Conservation (phyloP, 2,113 vertebrate genomes). For the Calidris pygmaea region DNA sequence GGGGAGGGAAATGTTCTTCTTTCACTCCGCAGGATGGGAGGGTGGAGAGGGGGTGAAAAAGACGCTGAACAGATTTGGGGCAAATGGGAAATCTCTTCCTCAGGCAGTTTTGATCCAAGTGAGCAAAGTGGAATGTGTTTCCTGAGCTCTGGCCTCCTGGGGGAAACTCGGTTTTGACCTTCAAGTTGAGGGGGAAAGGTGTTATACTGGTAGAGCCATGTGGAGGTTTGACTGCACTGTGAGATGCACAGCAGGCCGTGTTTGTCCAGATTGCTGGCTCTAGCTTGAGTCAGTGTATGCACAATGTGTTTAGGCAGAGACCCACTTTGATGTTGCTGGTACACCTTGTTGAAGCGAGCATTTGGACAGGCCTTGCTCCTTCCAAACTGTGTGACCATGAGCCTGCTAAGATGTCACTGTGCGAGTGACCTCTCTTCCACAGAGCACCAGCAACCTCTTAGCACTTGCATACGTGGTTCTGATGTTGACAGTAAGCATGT, state of each 20-base stretch:
- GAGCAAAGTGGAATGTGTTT: neutral
- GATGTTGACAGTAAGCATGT: neutral
- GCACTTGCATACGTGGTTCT: neutral
- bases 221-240: neutral
- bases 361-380: neutral
- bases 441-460: neutral
- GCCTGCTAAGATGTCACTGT: neutral
- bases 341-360: neutral
- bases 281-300: neutral
- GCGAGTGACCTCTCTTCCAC: neutral
- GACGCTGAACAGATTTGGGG: neutral
- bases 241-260: neutral
- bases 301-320: neutral
- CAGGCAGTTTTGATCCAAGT: neutral
- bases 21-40: neutral
- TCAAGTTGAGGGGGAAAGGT: neutral
- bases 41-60: rapidly evolving
- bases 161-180: neutral
- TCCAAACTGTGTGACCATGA: neutral
- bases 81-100: neutral
- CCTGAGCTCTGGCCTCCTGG: neutral
- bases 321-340: neutral
- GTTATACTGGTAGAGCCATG: neutral
- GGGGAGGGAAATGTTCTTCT: neutral
- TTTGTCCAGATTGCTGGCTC: neutral